Conservation (phyloP, 2,113 vertebrate genomes). For the Spermophilus dauricus region DNA sequence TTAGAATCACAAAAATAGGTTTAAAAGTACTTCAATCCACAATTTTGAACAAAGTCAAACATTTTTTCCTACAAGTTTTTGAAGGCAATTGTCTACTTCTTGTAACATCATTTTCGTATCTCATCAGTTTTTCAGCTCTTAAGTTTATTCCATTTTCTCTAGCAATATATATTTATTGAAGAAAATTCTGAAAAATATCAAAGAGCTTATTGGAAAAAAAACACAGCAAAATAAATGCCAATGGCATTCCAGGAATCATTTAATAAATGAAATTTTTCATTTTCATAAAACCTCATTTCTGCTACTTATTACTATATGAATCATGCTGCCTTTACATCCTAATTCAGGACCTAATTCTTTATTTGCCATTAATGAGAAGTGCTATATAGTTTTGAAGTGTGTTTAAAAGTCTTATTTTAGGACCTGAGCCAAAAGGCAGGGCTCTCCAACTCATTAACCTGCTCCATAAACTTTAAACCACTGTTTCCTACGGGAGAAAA, state of each 20-base stretch:
- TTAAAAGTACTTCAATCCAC: neutral
- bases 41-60: neutral
- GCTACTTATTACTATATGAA: conserved; percentile 56
- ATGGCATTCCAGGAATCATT: conserved; percentile 62
- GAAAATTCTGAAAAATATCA: conserved; percentile 33
- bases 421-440: conserved; percentile 80
- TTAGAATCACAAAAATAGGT: neutral
- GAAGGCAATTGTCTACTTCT: neutral
- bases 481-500: conserved; percentile 79
- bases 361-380: conserved; percentile 81
- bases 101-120: neutral
- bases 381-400: conserved; percentile 80
- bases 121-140: neutral
- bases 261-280: conserved; percentile 63
- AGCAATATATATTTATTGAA: neutral
- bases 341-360: conserved; percentile 69
- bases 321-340: conserved; percentile 58
- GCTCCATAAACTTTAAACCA: conserved; percentile 82
- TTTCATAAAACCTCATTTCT: conserved; percentile 64
- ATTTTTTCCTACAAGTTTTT: neutral
- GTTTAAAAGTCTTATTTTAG: conserved; percentile 85
- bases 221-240: conserved; percentile 60
- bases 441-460: conserved; percentile 82
- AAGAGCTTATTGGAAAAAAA: neutral
- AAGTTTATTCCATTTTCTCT: conserved; percentile 31